Base-by-base conservation (phyloP, 1,140 invertebrate genomes). In the Neuroterus valhalla region DNA sequence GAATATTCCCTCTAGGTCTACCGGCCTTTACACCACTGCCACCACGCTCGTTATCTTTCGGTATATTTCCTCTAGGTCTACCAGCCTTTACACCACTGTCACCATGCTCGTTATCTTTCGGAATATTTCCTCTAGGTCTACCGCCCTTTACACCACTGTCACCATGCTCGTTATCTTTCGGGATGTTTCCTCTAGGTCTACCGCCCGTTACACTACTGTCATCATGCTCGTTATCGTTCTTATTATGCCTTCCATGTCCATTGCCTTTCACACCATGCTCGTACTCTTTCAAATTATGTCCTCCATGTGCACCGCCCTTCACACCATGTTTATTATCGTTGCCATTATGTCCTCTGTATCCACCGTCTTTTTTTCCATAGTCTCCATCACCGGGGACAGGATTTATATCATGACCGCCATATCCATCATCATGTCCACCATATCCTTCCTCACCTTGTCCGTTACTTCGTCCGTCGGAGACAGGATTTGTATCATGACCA, bases 401-500 rank as follows among this genome's bases (percentile, higher is more conserved):
- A 2, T 55, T 50, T 44, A 26, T 38, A 5, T 50, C 70, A 38
- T 71, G 50, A 12, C 14, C 23, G 45, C 38, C 50, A 15, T 44
- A 12, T 15, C 44, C 45, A 21, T 68, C 71, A 52, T 11, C 44
- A 42, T 70, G 52, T 42, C 46, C 38, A n/a, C 12, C 48, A 23
- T 74, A 68, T 45, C 62, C 71, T 19, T 50, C 45, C 0, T 74
- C 55, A 3, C 21, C 46, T 17, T 42, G 55, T 50, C 77, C 50
- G 17, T 69, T 19, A 38, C 15, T 66, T 45, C 38, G 43, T 43
- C 50, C 74, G 23, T 15, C 48, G n/a, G 43, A 14, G 17, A 31
- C 19, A 14, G 68, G 38, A 62, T 48, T 55, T 70, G 17, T 23
- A 31, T 52, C 31, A 26, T 73, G 55, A 52, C 76, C 75, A 44